Conservation (phyloP, 2,797 vertebrate species). For the Podarcis siculus region DNA sequence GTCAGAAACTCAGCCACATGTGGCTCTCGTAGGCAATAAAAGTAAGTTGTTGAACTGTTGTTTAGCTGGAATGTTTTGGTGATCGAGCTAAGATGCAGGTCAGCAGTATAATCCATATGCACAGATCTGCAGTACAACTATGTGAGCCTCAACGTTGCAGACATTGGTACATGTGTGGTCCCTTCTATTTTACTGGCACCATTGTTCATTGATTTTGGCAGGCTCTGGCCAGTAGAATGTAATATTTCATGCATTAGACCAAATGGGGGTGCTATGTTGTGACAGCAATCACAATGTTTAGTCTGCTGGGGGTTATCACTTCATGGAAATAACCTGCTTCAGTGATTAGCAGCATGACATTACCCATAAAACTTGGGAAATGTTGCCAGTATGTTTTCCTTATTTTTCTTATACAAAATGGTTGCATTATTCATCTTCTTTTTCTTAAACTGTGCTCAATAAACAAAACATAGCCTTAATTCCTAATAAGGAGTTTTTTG, state of each 20-base stretch:
- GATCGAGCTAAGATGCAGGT: constrained; percentile 26
- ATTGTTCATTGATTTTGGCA: constrained; percentile 30
- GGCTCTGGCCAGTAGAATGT: constrained; percentile 19
- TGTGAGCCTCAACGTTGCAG: constrained; percentile 13
- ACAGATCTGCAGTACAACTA: not conserved
- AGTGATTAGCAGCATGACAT: constrained; percentile 24
- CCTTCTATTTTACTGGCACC: constrained; percentile 27
- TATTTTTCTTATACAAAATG: constrained; percentile 20
- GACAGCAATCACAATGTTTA: constrained; percentile 26
- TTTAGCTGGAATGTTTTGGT: constrained; percentile 33
- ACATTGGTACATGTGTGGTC: constrained; percentile 21
- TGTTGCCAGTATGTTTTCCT: not conserved
- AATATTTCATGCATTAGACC: constrained; percentile 23
- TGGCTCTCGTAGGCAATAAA: constrained; percentile 96
- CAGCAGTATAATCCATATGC: not conserved
- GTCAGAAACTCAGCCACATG: constrained; percentile 88
- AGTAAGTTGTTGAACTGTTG: constrained; percentile 83
- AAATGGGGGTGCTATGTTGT: constrained; percentile 20
- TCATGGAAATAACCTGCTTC: constrained; percentile 27
- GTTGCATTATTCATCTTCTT: not conserved
- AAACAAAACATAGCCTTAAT: rapidly evolving
- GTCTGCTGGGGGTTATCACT: constrained; percentile 20
- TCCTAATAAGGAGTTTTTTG: not conserved
- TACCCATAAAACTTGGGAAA: not conserved
- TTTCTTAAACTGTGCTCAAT: not conserved